Conservation (phyloP, 2,113 vertebrate genomes). For the Engystomops pustulosus region DNA sequence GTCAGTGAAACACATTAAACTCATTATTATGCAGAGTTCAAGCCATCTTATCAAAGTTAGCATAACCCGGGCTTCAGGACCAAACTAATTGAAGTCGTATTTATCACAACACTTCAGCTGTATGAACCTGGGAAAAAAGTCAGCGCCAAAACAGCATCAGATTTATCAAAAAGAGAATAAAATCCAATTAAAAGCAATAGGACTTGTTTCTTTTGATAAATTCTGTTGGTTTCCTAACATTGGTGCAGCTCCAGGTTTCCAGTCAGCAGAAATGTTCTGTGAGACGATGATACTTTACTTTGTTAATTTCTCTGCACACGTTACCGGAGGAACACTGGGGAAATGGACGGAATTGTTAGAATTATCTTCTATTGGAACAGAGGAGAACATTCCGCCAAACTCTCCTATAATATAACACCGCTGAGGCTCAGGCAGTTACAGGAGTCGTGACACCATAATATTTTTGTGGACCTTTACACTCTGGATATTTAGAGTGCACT, state of each 20-base stretch:
- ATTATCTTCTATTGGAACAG: not conserved
- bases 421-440: not conserved
- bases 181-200: conserved; percentile 22
- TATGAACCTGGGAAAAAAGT: conserved; percentile 7
- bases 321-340: conserved; percentile 1
- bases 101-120: conserved; percentile 32
- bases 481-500: not conserved
- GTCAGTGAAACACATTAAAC: not conserved
- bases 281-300: conserved; percentile 35
- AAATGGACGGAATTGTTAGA: not conserved
- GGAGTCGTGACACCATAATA: not conserved
- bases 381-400: not conserved
- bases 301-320: not conserved
- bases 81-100: conserved; percentile 32
- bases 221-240: not conserved
- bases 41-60: conserved; percentile 20
- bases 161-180: conserved; percentile 33
- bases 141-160: conserved; percentile 11
- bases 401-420: not conserved
- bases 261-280: conserved; percentile 33
- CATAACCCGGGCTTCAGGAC: not conserved
- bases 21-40: conserved; percentile 31
- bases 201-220: conserved; percentile 28
- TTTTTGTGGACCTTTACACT: not conserved
- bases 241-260: conserved; percentile 11